These are phyloP conservation scores for Rhizoglyphus robini DNA, from an alignment of 1,140 invertebrate species.

Conservation along the genomic window DNA sequence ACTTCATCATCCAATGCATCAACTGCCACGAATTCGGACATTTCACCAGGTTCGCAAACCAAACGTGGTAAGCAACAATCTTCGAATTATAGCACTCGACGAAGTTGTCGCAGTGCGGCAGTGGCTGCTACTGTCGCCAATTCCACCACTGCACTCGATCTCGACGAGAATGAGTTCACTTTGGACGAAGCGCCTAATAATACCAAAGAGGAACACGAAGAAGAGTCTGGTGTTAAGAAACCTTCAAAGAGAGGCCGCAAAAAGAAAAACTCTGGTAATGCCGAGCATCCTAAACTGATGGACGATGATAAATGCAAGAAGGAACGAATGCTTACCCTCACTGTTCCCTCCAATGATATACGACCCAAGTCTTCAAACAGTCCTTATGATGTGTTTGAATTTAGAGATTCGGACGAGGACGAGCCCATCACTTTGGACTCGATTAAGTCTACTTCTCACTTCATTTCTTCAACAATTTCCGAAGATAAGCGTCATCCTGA, in stretches of 20 bases:
- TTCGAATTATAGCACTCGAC: not conserved
- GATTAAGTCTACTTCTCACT: not conserved
- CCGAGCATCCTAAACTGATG: not conserved
- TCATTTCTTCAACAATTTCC: not conserved
- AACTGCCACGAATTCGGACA: constrained; percentile 8
- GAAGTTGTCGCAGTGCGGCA: not conserved
- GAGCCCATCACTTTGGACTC: not conserved
- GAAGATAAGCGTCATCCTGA: not conserved
- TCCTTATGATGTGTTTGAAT: constrained; percentile 29
- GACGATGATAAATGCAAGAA: constrained; percentile 2
- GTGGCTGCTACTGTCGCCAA: not conserved
- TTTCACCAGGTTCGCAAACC: constrained; percentile 1
- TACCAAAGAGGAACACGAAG: constrained; percentile 1
- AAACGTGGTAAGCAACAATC: constrained; percentile 9
- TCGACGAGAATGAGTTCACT: not conserved
- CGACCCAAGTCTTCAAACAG: constrained; percentile 17
- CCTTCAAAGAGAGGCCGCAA: constrained; percentile 25
- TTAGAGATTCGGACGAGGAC: constrained; percentile 28
- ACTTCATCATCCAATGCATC: not conserved
- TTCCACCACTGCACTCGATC: not conserved
- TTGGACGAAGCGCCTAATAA: not conserved
- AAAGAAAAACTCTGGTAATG: constrained; percentile 25
- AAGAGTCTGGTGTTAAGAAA: constrained; percentile 9
- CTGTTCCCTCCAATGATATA: not conserved
- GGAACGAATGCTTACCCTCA: not conserved